Evolutionary conservation across 2,113 vertebrate genomes (phyloP), one percentile per base, ranked within the genome.

Genomic region (Rhabdornis inornatus): DNA sequence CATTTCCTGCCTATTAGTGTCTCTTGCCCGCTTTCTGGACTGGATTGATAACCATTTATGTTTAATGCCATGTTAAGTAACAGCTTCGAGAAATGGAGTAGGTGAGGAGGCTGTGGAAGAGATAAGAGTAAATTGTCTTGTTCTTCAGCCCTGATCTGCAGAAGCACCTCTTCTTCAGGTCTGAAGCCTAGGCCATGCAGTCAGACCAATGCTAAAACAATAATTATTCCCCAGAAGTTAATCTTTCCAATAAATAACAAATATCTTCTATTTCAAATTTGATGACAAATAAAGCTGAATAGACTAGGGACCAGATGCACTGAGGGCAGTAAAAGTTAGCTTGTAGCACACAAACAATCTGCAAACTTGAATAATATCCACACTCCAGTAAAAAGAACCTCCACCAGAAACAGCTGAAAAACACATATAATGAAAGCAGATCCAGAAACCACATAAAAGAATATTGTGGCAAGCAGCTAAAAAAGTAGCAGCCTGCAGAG

Each of bases 51-150:
- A 75, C 82, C 70, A 71, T 71, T 90, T 60, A 75, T 14, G 2
- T 75, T 83, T 89, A 93, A 77, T 49, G 79, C 59, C 83, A 12
- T 75, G 61, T 91, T 90, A 93, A 95, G 71, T 88, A 86, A 60
- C 64, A 74, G 71, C 79, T 79, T 91, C 11, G 45, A 85, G 93
- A 91, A 94, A 82, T 4, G 3, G 59, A 87, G 64, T 24, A 69
- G 66, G 31, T 72, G 70, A 96, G 79, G 30, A 78, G 45, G 82
- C 47, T 60, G 39, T 35, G 53, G 40, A 87, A n/a, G n/a, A 81
- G 71, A 63, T 84, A 90, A 87, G 87, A 65, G 63, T 64, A 87
- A 89, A 93, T 50, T 87, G 65, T 33, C 74, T 82, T 63, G 30
- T 65, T 91, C 56, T 28, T 65, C 6, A 1, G 44, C 60, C 42